Evolutionary conservation across 2,888 invertebrate genomes (phyloP).

Genomic region (Hemicrepidius hirtus): DNA sequence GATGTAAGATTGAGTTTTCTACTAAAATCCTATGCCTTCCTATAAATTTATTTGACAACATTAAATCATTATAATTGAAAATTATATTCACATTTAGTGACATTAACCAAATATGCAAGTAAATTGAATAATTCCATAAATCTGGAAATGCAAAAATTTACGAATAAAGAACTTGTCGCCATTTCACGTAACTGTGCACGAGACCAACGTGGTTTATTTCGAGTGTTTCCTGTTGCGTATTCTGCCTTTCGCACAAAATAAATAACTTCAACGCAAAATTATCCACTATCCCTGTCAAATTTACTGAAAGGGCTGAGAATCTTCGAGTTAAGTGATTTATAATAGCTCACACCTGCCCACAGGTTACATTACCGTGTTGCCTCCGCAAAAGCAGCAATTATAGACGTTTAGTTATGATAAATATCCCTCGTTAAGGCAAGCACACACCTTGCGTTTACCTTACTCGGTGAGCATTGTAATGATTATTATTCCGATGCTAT

Average conservation of each 20-base stretch:
- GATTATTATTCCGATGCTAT: constrained; percentile 42
- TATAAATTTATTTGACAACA: no score
- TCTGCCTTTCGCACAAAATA: not conserved
- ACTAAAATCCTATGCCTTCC: no score
- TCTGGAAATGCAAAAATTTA: not conserved
- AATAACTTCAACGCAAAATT: not conserved
- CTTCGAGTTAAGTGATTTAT: constrained; percentile 49
- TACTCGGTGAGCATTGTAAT: constrained; percentile 31
- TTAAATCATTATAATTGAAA: not conserved
- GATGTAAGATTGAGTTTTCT: no score
- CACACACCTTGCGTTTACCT: constrained; percentile 43
- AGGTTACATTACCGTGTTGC: constrained; percentile 43
- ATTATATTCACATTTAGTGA: not conserved
- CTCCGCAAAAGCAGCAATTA: constrained; percentile 49
- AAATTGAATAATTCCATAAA: constrained; percentile 5
- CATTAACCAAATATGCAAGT: not conserved
- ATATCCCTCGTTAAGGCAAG: constrained; percentile 43
- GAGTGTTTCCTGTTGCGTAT: not conserved
- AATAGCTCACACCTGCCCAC: constrained; percentile 48
- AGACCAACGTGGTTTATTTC: not conserved
- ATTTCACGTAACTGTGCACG: not conserved
- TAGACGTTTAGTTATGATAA: constrained; percentile 51
- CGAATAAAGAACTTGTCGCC: not conserved
- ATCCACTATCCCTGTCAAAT: constrained; percentile 10
- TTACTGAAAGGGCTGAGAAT: constrained; percentile 26